Conservation (phyloP, 2,888 invertebrate species). For the Acleris holmiana region DNA sequence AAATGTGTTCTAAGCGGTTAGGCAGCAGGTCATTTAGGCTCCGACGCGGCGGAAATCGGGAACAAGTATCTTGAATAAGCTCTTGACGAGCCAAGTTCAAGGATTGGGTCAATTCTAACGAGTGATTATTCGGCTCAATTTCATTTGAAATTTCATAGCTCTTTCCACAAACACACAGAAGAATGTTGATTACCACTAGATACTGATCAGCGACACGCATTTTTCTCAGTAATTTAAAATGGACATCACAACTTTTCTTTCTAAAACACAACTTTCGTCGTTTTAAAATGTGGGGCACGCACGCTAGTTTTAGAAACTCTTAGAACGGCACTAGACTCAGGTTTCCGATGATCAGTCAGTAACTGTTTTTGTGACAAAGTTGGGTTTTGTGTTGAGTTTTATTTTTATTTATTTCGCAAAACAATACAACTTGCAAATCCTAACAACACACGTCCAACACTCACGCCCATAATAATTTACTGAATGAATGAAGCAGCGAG, state of each 20-base stretch:
- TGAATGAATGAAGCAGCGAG: conserved; percentile 18
- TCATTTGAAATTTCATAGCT: conserved; percentile 57
- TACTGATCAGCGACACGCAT: conserved; percentile 33
- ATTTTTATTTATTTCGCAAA: conserved; percentile 27
- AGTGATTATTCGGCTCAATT: conserved; percentile 61
- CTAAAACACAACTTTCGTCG: conserved; percentile 49
- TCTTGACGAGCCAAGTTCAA: conserved; percentile 86
- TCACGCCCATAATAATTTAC: conserved; percentile 35
- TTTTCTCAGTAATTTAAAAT: conserved; percentile 37
- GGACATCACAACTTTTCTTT: conserved; percentile 63
- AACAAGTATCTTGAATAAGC: conserved; percentile 85
- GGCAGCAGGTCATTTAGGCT: conserved; percentile 77
- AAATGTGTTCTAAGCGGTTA: conserved; percentile 89
- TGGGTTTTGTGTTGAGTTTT: conserved; percentile 28
- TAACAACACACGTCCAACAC: conserved; percentile 9
- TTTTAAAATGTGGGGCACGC: conserved; percentile 69
- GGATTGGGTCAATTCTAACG: conserved; percentile 85
- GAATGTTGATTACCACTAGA: conserved; percentile 38
- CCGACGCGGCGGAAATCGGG: conserved; percentile 72
- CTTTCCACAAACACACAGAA: conserved; percentile 62
- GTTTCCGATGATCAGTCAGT: conserved; percentile 1
- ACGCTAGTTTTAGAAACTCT: conserved; percentile 18
- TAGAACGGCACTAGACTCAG: conserved; percentile 19
- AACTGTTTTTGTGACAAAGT: conserved; percentile 42
- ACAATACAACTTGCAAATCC: not conserved